phyloP scores from a whole-genome alignment of 2,797 vertebrate species.

The Cottoperca gobio region DNA sequence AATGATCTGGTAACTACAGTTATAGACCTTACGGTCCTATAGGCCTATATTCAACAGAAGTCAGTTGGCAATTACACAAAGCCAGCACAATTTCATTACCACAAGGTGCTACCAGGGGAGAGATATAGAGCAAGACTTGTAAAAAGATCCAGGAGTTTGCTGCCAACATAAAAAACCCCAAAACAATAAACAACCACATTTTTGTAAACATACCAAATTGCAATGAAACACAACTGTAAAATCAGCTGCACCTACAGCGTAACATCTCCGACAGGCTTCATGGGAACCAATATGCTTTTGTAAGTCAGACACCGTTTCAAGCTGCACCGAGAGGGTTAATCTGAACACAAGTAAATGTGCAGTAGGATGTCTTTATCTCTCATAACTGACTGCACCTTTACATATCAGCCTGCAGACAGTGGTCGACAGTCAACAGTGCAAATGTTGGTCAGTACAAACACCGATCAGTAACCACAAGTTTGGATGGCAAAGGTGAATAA shows the following conservation, averaged over 20 bases:
- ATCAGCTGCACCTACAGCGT: conserved; percentile 39
- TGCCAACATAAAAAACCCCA: conserved; percentile 35
- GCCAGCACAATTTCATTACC: conserved; percentile 6
- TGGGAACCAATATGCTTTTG: conserved; percentile 20
- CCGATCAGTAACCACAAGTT: not conserved
- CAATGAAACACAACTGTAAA: conserved; percentile 43
- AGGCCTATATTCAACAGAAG: conserved; percentile 20
- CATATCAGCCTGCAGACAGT: not conserved
- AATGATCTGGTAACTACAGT: conserved; percentile 35
- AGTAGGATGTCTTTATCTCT: conserved; percentile 16
- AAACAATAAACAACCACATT: conserved; percentile 20
- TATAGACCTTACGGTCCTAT: conserved; percentile 24
- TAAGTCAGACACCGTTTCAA: conserved; percentile 21
- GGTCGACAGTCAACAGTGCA: conserved; percentile 18
- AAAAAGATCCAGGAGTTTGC: conserved; percentile 28
- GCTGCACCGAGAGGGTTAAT: conserved; percentile 30
- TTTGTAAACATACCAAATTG: conserved; percentile 71
- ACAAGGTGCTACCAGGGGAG: conserved; percentile 30
- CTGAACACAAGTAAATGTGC: conserved; percentile 26
- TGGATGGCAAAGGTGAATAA: conserved; percentile 41
- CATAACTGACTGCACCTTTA: not conserved
- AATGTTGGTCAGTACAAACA: conserved; percentile 18
- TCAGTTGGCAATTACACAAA: conserved; percentile 41
- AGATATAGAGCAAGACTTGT: conserved; percentile 27
- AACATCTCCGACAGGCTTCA: conserved; percentile 19